Percentiles rank a stretch among this genome's conserved stretches.
Conservation (phyloP, 2,113 vertebrate species). For the Rana temporaria region DNA sequence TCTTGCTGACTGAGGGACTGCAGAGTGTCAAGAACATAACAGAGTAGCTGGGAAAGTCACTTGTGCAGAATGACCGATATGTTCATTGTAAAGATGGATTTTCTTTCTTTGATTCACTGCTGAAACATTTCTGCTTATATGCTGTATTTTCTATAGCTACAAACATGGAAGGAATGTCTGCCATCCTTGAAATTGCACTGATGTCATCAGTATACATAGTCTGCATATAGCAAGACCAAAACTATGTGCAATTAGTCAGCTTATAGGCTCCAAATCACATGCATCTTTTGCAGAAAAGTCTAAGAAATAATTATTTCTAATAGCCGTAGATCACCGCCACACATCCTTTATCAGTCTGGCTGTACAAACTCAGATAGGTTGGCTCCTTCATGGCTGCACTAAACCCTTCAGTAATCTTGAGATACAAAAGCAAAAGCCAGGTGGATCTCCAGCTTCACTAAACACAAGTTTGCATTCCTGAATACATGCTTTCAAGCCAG, state of each 20-base stretch:
- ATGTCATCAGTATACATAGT: constrained; percentile 11
- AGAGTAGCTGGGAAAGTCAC: constrained; percentile 16
- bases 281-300: no score
- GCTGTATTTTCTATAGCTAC: neutral
- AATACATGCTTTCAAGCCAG: no score
- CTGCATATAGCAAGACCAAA: constrained; percentile 4
- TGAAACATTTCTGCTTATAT: neutral
- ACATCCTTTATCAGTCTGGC: no score
- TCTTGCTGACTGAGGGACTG: constrained; percentile 4
- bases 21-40: neutral
- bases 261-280: neutral
- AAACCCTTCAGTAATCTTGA: no score
- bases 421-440: no score
- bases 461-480: no score
- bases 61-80: constrained; percentile 9
- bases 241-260: constrained; percentile 20
- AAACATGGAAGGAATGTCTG: constrained; percentile 34
- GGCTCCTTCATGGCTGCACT: no score
- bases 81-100: constrained; percentile 26
- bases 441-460: no score
- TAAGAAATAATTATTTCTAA: no score
- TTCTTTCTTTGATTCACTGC: constrained; percentile 22
- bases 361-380: no score
- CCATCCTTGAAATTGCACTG: constrained; percentile 19
- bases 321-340: no score